Base-by-base conservation (phyloP, 2,113 vertebrate species). In the Sylvicapra grimmia region DNA sequence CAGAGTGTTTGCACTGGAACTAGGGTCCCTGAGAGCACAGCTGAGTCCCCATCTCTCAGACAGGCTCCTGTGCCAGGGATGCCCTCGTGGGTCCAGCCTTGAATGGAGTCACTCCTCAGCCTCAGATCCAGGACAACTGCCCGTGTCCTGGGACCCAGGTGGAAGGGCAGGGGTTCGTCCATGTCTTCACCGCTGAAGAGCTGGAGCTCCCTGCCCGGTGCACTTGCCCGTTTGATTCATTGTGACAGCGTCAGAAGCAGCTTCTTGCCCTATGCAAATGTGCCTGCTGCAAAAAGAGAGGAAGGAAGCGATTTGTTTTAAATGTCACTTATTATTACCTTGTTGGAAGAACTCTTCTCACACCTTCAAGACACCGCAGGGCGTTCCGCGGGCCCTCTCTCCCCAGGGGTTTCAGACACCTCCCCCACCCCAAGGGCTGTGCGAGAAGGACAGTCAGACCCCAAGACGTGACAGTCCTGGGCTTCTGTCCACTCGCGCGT, bases 371-470 rank as follows among this genome's bases (percentile, higher is more conserved):
- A 16, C 33, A 8, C 65, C 4, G 3, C 8, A 6, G 36, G 3
- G 29, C 0, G 4, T 14, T 54, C 1, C 5, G 6, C 3, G 5
- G 40, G 16, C 36, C 12, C 51, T 23, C 13, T 51, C 5, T 6
- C 23, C 29, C 36, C 15, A 27, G 13, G 61, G 68, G 23, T 51
- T 79, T 14, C 19, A 44, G 54, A 36, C 33, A 68, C 19, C 61
- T 53, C 51, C 75, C 49, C 51, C 59, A 40, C 51, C 75, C 5
- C 0, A 3, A 49, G 19, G 53, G 33, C 53, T 33, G 19, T 51
- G 2, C 3, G 25, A 58, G 47, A 75, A 44, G 25, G 51, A 65
- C 63, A 25, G 33, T 88, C 61, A n/a, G 77, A 72, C 25, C 72
- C 61, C 44, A 33, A 6, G 63, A 53, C 14, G 10, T 86, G 31